A percentile compares a stretch with the other conserved stretches of the same genome.
phyloP scores from a whole-genome alignment of 2,113 vertebrate species.

The Barnardius zonarius region DNA sequence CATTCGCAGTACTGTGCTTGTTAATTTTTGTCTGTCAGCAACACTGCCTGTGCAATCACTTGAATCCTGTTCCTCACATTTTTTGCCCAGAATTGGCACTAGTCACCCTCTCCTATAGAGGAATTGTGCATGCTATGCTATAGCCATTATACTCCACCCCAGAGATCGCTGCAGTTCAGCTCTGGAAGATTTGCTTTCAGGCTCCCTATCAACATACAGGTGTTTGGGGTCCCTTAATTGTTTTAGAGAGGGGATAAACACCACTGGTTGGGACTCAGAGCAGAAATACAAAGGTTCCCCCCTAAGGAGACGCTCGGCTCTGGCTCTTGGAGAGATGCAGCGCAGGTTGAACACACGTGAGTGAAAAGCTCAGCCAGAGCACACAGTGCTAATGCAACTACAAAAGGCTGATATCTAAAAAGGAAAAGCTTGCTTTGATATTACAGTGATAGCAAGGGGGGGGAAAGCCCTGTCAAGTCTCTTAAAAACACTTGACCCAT shows the following conservation, averaged over 20 bases:
- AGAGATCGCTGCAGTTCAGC: not conserved
- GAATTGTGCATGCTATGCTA: not conserved
- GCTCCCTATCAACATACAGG: not conserved
- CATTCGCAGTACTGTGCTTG: not conserved
- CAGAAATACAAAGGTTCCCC: not conserved
- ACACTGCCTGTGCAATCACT: not conserved
- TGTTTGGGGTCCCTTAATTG: not conserved
- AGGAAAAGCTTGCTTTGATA: slow-evolving; percentile 20
- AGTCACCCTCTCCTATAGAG: not conserved
- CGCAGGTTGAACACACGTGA: not conserved
- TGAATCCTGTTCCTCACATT: slow-evolving; percentile 11
- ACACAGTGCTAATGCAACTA: fast-evolving
- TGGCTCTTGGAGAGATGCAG: not conserved
- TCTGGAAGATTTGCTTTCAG: not conserved
- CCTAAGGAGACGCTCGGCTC: not conserved
- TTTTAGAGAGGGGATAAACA: not conserved
- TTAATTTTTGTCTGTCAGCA: not conserved
- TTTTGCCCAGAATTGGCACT: not conserved
- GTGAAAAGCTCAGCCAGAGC: not conserved
- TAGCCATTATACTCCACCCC: not conserved
- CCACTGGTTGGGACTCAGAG: not conserved
- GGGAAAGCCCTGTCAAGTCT: not conserved
- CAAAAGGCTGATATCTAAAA: not conserved
- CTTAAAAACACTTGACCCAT: slow-evolving; percentile 28
- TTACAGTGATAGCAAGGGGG: not conserved